Evolutionary conservation across 2,888 invertebrate genomes (phyloP), one percentile per base, ranked within the genome.

Genomic region (Cerastis leucographa): DNA sequence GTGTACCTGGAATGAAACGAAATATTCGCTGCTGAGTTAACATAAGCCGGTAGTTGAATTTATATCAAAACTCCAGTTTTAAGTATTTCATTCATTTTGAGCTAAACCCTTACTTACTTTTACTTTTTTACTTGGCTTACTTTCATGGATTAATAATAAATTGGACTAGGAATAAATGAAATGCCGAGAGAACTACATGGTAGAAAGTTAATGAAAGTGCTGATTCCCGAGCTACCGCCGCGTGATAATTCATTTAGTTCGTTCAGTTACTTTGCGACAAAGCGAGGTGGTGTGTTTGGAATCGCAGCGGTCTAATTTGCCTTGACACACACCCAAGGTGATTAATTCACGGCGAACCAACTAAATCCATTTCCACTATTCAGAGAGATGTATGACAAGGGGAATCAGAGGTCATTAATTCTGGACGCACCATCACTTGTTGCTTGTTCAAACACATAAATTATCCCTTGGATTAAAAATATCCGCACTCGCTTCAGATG

Each of bases 181-280:
- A 86, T 79, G 46, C 67, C 25, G 69, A 71, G 67, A 65, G 59
- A 82, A 77, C 64, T 71, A 85, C 71, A 78, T 74, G 80, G 83
- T 84, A 82, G 81, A 85, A 89, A 89, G 80, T 85, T 88, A 90
- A 91, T 90, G 85, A 90, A 90, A 92, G 88, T 89, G 89, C 86
- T 89, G 88, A 89, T 87, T 86, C 81, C 74, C 64, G 64, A 71
- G 73, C 82, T 81, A 80, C 77, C 82, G 80, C 81, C 76, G 83
- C 83, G 87, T 87, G 89, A 90, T 90, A 90, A 92, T 91, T 92
- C 86, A 90, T 90, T 92, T 89, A 88, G 86, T 85, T 87, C 83
- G 81, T 89, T 81, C 80, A 71, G 87, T 89, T 88, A 86, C 88
- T 88, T 90, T 83, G 85, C 83, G 85, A 89, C 88, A 90, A 89